Evolutionary conservation across 2,888 invertebrate species (phyloP), one percentile per base, ranked within the genome.

Genomic region (Nebria brevicollis): DNA sequence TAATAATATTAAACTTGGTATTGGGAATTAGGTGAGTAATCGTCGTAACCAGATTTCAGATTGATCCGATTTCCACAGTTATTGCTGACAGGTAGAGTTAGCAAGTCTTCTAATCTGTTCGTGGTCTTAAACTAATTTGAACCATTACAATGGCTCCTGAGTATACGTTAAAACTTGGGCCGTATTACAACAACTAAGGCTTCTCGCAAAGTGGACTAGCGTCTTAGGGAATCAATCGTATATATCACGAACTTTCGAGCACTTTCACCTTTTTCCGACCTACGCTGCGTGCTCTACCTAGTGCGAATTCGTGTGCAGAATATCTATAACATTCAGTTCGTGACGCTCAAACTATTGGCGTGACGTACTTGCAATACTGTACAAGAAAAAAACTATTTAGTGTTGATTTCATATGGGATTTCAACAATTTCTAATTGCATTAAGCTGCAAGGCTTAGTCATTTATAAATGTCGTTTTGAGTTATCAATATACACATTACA

Each of bases 111-210:
- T 70, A 70, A 70, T 70, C 70, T 34, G 70, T 25, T 70, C 15
- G 70, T 25, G 20, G 20, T 25, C 70, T 70, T 70, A 70, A 70
- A 70, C 70, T 70, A 70, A 70, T 70, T 70, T 70, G 34, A 11
- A 25, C 34, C 15, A 70, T 70, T 70, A 70, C 70, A 70, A 11
- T 20, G 54, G 70, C 70, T 70, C 25, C 54, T 54, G 54, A 54
- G 70, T 11, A 70, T 70, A 70, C 20, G 26, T 26, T 70, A 70
- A 8, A 54, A 70, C 26, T 70, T 70, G 25, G 70, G n/a, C 70
- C 34, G 70, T 70, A 26, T 25, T 25, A 11, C 11, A 34, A 2
- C 15, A 20, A 26, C 25, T 70, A 70, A 70, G 70, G 70, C 15
- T 70, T 20, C 70, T 70, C 54, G 54, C 54, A 54, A 70, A 70